A percentile compares a stretch with the other conserved stretches of the same genome.
Conservation (phyloP, 1,140 invertebrate genomes). For the Parasteatoda tepidariorum region DNA sequence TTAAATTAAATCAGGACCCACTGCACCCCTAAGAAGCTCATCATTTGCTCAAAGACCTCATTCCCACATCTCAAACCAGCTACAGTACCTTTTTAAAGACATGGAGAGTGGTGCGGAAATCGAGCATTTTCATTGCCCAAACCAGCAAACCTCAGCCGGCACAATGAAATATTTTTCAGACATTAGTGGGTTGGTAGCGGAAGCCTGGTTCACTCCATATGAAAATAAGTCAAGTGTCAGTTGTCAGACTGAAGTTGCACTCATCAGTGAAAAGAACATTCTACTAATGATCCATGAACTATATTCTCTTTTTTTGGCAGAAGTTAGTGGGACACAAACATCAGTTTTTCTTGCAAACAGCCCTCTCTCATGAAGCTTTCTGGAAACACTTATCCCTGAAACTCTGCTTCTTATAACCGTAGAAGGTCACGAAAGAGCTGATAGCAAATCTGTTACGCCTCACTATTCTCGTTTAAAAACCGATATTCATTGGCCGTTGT, state of each 20-base stretch:
- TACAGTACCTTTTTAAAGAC: slow-evolving; percentile 11
- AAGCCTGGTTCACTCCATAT: neutral
- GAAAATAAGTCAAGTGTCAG: neutral
- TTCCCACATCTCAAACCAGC: neutral
- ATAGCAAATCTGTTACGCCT: neutral
- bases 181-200: neutral
- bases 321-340: too few relatives aligned
- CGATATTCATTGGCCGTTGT: neutral
- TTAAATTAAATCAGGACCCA: neutral
- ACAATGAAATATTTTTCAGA: neutral
- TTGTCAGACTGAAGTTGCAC: neutral
- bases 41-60: neutral
- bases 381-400: too few relatives aligned
- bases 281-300: neutral
- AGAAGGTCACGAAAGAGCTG: neutral
- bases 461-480: neutral
- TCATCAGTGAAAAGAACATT: neutral
- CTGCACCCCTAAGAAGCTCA: neutral
- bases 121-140: neutral
- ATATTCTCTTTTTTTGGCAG: neutral
- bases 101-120: neutral
- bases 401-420: neutral
- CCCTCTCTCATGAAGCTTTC: too few relatives aligned
- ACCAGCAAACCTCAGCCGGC: slow-evolving; percentile 4
- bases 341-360: too few relatives aligned